Base-by-base conservation (phyloP, 2,888 invertebrate genomes). In the Torymus tubicola region DNA sequence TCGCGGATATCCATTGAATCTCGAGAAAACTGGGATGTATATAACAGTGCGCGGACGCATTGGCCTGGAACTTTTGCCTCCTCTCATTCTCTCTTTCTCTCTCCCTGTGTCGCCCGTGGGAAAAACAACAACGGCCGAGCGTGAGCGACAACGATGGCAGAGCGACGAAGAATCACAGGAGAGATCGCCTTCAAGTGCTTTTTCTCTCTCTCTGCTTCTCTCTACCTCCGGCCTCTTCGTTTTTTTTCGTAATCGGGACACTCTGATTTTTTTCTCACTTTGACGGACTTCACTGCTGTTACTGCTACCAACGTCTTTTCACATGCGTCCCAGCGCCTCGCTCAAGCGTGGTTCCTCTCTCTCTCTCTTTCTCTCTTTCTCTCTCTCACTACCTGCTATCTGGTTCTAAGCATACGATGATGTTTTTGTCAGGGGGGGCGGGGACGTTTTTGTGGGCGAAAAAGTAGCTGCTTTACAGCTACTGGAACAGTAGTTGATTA, bases 31-130 rank as follows among this genome's bases (percentile, higher is more conserved):
- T 69, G 70, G 78, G 83, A 83, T 80, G 68, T n/a, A n/a, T 52
- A 76, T 84, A 85, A 85, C 78, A 85, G 85, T 86, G 83, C 81
- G 84, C 84, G 86, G 75, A 70, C 81, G 83, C 87, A 86, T 84
- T 87, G 85, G 84, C 76, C 85, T 84, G 87, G 86, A 88, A 87
- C 87, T 50, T 18, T 52, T 14, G 5, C 31, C 24, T 8, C 58
- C 42, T 61, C 61, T 69, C 74, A 84, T 61, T 31, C 11, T 75
- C 21, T 61, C 57, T 31, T 2, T 31, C 31, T 31, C 10, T 63
- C 64, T 4, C 24, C 5, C 24, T 18, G 77, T 82, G 85, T 83
- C 81, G 82, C 86, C 31, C 88, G 88, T 89, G 89, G 88, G 89
- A 89, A 88, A 86, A 85, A 84, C 84, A 76, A 83, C 75, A 60